Conservation (phyloP, 2,888 invertebrate genomes). For the Zaprionus bogoriensis region DNA sequence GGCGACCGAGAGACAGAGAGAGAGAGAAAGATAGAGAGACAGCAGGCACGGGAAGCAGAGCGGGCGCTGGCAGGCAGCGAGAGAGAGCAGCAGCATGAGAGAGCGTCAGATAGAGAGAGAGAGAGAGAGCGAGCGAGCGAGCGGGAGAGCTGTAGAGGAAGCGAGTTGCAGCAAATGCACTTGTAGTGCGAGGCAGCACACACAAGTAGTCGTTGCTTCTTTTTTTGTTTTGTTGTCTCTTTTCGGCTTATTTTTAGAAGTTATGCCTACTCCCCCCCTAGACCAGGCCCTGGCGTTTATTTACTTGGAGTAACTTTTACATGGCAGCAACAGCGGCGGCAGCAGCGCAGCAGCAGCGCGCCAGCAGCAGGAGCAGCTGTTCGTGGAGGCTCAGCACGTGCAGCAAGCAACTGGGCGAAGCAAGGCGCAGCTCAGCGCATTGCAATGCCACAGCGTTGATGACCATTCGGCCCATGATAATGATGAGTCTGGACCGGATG, state of each 20-base stretch:
- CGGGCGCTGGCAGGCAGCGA: slow-evolving; percentile 63
- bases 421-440: slow-evolving; percentile 14
- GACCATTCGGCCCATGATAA: slow-evolving; percentile 22
- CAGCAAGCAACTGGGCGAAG: slow-evolving; percentile 68
- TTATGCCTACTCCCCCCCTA: slow-evolving; percentile 46
- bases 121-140: slow-evolving; percentile 20
- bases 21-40: slow-evolving; percentile 27
- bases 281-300: slow-evolving; percentile 44
- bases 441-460: slow-evolving; percentile 49
- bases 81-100: slow-evolving; percentile 20
- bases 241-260: slow-evolving; percentile 79
- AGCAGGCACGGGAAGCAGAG: slow-evolving; percentile 24
- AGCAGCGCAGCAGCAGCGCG: slow-evolving; percentile 31
- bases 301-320: slow-evolving; percentile 70
- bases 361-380: slow-evolving; percentile 59
- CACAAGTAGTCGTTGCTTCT: slow-evolving; percentile 68
- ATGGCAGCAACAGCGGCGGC: slow-evolving; percentile 34
- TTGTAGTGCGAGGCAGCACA: slow-evolving; percentile 52
- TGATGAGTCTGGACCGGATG: slow-evolving; percentile 25
- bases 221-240: slow-evolving; percentile 79
- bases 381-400: slow-evolving; percentile 73
- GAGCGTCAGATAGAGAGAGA: neutral
- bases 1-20: neutral
- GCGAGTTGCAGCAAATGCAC: slow-evolving; percentile 68
- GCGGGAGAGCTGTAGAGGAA: slow-evolving; percentile 51